Base-by-base conservation (phyloP, 1,140 invertebrate genomes). In the Nephila pilipes region DNA sequence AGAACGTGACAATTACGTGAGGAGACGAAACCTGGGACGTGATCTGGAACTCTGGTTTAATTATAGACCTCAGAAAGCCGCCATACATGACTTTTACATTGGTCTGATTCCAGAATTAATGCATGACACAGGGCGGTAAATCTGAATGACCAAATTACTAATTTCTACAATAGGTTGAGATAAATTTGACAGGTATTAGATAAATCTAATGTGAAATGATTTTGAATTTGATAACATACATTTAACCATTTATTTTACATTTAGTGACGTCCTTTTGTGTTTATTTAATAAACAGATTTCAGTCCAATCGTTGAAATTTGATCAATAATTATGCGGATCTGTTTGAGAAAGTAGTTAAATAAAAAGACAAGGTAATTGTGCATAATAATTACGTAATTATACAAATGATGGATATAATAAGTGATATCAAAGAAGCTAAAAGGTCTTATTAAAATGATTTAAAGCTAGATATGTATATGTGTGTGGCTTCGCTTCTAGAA, bases 1-100 rank as follows among this genome's bases (percentile, higher is more conserved):
- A n/a, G 20, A 55, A 81, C 80, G 80, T 81, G 80, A 54, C 80
- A 54, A 81, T 54, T 81, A 81, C 14, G n/a, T 54, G 16, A 55
- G 46, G 2, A 46, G 80, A 46, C 80, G 12, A 2, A 14, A 16
- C n/a, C 22, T 46, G n/a, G n/a, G 8, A 55, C 80, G 80, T 81
- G 80, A 81, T 81, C 38, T 29, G 80, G n/a, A 81, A 81, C n/a
- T 12, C 2, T 16, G 16, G 38, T 81, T 81, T 81, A 81, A 81
- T 81, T 81, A 54, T 54, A 81, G n/a, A 25, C 16, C 10, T 12
- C 2, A 22, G 12, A 55, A 36, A 54, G n/a, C 46, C 36, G 38
- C 16, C 20, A 38, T 54, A 25, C 25, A 55, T 5, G 16, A 55
- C 32, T 75, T 75, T 36, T 75, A 32, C 69, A 75, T 1, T 16